Conservation (phyloP, 1,140 invertebrate species). For the Idris sp. region DNA sequence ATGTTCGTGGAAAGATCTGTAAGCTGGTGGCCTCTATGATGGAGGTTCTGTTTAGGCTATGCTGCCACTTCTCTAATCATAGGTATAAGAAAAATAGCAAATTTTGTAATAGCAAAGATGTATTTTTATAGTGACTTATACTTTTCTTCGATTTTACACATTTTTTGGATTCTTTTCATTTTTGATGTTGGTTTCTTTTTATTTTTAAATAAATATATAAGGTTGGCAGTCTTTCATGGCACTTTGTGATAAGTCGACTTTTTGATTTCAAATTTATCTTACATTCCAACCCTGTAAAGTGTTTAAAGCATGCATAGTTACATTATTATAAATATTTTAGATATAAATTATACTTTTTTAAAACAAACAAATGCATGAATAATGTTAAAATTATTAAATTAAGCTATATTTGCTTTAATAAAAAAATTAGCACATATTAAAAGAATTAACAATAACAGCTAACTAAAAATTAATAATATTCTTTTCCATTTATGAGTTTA, state of each 20-base stretch:
- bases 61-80: slow-evolving; percentile 82
- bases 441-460: too few species aligned
- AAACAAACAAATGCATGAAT: too few species aligned
- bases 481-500: too few species aligned
- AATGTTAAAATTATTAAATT: too few species aligned
- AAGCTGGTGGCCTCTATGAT: slow-evolving; percentile 81
- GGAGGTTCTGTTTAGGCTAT: slow-evolving; percentile 82
- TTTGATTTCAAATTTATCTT: too few species aligned
- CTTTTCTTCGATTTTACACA: slow-evolving; percentile 18
- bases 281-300: slow-evolving; percentile 13
- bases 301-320: slow-evolving; percentile 19
- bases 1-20: slow-evolving; percentile 80
- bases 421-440: too few species aligned
- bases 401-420: too few species aligned
- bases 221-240: slow-evolving; percentile 5
- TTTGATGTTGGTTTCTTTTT: too few species aligned
- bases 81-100: slow-evolving; percentile 75
- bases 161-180: slow-evolving; percentile 7
- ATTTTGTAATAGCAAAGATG: slow-evolving; percentile 69
- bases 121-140: slow-evolving; percentile 37
- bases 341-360: too few species aligned
- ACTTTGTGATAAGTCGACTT: too few species aligned
- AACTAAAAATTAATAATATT: too few species aligned
- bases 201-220: slow-evolving; percentile 15
- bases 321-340: too few species aligned